Evolutionary conservation across 92 coral and sea anemone genomes (phyloP).

Genomic region (Epizoanthus illoricatus): DNA sequence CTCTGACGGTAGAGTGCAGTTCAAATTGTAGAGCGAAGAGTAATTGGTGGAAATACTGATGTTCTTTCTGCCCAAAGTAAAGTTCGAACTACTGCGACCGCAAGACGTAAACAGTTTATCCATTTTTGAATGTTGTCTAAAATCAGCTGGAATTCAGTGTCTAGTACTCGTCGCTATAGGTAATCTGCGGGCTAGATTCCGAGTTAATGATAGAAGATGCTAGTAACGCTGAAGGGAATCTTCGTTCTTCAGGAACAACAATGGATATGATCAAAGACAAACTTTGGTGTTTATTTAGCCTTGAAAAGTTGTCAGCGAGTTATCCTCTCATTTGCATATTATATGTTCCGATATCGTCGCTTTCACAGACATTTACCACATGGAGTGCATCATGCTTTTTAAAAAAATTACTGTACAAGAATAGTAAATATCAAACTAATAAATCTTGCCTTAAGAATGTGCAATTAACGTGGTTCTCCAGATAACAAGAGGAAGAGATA

Average conservation of each 20-base stretch:
- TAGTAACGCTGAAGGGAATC: background rate
- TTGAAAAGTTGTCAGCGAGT: background rate
- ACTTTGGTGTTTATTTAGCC: background rate
- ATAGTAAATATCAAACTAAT: no score
- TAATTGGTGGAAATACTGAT: background rate
- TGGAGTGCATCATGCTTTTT: background rate
- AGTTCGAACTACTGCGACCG: background rate
- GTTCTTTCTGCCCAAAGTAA: background rate
- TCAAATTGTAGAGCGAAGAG: background rate
- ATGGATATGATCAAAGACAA: background rate
- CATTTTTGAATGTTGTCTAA: background rate
- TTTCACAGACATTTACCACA: background rate
- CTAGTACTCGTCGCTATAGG: background rate
- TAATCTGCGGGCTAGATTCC: background rate
- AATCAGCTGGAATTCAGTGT: background rate
- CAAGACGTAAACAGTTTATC: background rate
- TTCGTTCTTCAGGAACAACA: background rate
- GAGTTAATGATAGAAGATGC: background rate
- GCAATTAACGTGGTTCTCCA: no score
- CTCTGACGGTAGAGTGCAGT: background rate
- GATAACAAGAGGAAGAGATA: background rate
- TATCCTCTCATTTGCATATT: slow-evolving; percentile 8
- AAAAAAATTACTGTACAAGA: background rate
- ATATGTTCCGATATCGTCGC: background rate
- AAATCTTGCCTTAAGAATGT: no score